Evolutionary conservation across 2,888 invertebrate species (phyloP).

Genomic region (Druceiella hillmani): DNA sequence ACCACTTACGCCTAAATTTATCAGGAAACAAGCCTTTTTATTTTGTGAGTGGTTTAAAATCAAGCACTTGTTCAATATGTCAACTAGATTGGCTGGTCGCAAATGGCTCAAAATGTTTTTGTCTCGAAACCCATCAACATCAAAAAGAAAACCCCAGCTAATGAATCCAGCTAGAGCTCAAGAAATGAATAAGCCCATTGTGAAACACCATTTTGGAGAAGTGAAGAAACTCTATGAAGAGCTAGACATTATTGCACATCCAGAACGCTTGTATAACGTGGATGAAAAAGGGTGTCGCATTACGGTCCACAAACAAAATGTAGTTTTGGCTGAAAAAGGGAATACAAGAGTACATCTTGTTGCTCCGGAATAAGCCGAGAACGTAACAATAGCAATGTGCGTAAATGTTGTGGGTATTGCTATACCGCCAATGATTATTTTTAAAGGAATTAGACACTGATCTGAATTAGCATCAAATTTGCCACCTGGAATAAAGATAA

Average conservation of each 20-base stretch:
- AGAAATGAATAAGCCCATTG: constrained; percentile 22
- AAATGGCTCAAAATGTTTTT: too few species aligned
- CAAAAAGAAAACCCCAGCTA: constrained; percentile 12
- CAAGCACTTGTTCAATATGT: too few species aligned
- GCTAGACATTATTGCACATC: constrained; percentile 19
- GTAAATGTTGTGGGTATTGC: constrained; percentile 18
- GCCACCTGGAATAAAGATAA: constrained; percentile 16
- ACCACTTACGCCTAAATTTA: too few species aligned
- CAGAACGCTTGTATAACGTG: constrained; percentile 22
- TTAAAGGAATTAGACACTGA: constrained; percentile 15
- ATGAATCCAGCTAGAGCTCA: constrained; percentile 23
- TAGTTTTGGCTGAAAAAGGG: constrained; percentile 18
- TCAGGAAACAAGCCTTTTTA: too few species aligned
- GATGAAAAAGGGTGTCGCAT: constrained; percentile 21
- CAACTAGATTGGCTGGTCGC: too few species aligned
- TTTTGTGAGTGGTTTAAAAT: too few species aligned
- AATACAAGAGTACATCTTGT: constrained; percentile 17
- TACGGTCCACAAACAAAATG: constrained; percentile 21
- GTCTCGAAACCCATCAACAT: too few species aligned
- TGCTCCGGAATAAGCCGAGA: constrained; percentile 20
- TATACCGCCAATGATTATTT: constrained; percentile 20
- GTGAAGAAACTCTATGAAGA: constrained; percentile 22
- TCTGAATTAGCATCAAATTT: constrained; percentile 17
- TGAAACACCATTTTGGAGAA: constrained; percentile 18
- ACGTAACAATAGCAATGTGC: constrained; percentile 20